Base-by-base conservation (phyloP, 2,888 invertebrate genomes). In the Agapostemon virescens region DNA sequence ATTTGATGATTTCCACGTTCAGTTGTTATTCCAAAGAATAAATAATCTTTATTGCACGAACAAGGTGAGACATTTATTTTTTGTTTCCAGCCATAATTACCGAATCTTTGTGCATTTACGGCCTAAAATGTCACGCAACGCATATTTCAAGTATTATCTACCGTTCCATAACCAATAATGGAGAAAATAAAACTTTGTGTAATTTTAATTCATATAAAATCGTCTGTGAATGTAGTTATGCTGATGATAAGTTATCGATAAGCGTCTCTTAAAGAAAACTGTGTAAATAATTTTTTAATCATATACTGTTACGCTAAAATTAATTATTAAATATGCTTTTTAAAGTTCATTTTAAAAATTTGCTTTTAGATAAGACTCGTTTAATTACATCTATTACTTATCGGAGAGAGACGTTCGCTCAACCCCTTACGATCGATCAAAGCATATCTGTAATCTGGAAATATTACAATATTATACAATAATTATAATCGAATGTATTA, bases 401-500 rank as follows among this genome's bases (percentile, higher is more conserved):
- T 38, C 38, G 38, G 11, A 38, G 38, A 9, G 38, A 38, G 0
- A 38, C 38, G 38, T 38, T 38, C 11, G 38, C 13, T 38, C 11
- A 38, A 38, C 13, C 38, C 38, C 38, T 11, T 38, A 9, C 2
- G 13, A 38, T 38, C 11, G 0, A 38, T 38, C 11, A 49, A 49
- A 49, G 11, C 49, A 11, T 49, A 11, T n/a, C n/a, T n/a, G 49
- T 49, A 9, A 49, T 49, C n/a, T n/a, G 4, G 49, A 49, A 49
- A 49, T 49, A 49, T 49, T 49, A n/a, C 49, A 49, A n/a, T n/a
- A 49, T n/a, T 49, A 49, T n/a, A 49, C 49, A 11, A 49, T 49
- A 49, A 49, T n/a, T 49, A n/a, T 49, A 15, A 30, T 26, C 17
- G 17, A 30, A 26, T 55, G 17, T 15, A 26, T 55, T 55, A 55